Base-by-base conservation (phyloP, 2,797 vertebrate species). In the Enteromius viviparus region DNA sequence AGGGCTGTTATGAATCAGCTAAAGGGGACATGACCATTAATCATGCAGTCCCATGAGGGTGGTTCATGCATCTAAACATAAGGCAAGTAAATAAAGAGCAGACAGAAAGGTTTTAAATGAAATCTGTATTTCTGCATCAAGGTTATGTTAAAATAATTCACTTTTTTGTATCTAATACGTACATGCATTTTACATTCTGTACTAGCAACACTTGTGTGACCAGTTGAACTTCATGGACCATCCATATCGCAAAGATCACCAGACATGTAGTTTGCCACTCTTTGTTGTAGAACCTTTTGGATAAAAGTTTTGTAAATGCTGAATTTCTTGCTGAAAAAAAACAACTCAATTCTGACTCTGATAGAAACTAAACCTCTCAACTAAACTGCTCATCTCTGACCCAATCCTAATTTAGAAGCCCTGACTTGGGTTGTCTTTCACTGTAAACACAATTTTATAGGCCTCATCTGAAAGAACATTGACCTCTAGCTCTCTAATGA, bases 401-500 rank as follows among this genome's bases (percentile, higher is more conserved):
- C 64, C 66, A 80, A 51, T 55, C n/a, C 65, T 80, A 69, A 79
- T 79, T 37, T 40, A 26, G 65, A 80, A 76, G 72, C 29, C 23
- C 15, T 55, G 17, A 80, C 34, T 5, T 51, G 15, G 66, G 40
- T 29, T 85, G 21, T 34, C 37, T 62, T 65, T 81, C 29, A 78
- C 72, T 72, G 23, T 10, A 10, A 34, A 32, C 45, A 34, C n/a
- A 6, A 26, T 81, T 84, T 29, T 72, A 72, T 77, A 75, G 32
- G 76, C 19, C 49, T 69, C 17, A 81, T 70, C 45, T 70, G 49
- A 58, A 66, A 58, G 62, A 75, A n/a, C 75, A 71, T 19, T 34
- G 75, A 82, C 45, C 80, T 69, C 60, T 78, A 62, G 55, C 34
- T 37, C 74, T 78, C 80, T 76, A 78, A 76, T 78, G 70, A 84